Conservation (phyloP, 1,140 invertebrate species). For the Panagrolaimus sp. region DNA sequence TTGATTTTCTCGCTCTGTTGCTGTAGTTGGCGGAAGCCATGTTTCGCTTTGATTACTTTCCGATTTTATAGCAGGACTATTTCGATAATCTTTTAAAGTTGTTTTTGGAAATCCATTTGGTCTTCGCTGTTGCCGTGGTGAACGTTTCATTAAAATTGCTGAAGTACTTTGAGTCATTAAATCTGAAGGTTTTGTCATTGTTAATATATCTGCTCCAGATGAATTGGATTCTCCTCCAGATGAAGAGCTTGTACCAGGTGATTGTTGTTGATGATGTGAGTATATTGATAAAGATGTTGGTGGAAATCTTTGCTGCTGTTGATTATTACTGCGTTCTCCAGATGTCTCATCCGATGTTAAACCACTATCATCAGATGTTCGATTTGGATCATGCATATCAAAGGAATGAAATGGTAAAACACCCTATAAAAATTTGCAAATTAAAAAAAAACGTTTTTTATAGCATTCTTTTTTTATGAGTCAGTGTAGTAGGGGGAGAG, state of each 20-base stretch:
- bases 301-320: neutral
- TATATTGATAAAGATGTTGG: no score
- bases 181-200: conserved; percentile 9
- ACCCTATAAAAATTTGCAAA: conserved; percentile 4
- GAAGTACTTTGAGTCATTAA: conserved; percentile 30
- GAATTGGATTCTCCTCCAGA: neutral
- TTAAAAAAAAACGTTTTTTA: no score
- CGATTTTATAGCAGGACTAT: neutral
- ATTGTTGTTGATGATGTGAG: neutral
- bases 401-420: neutral
- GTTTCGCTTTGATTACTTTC: neutral
- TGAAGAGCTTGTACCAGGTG: neutral
- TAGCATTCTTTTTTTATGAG: no score
- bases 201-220: neutral
- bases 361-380: conserved; percentile 47
- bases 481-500: no score
- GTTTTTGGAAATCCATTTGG: conserved; percentile 16
- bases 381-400: conserved; percentile 15
- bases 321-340: conserved; percentile 10
- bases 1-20: neutral
- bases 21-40: neutral
- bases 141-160: conserved; percentile 4
- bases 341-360: conserved; percentile 46
- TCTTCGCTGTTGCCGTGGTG: neutral
- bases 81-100: conserved; percentile 2